These are phyloP conservation scores for Metellina segmentata DNA, from an alignment of 2,888 invertebrate genomes.

Conservation along the genomic window DNA sequence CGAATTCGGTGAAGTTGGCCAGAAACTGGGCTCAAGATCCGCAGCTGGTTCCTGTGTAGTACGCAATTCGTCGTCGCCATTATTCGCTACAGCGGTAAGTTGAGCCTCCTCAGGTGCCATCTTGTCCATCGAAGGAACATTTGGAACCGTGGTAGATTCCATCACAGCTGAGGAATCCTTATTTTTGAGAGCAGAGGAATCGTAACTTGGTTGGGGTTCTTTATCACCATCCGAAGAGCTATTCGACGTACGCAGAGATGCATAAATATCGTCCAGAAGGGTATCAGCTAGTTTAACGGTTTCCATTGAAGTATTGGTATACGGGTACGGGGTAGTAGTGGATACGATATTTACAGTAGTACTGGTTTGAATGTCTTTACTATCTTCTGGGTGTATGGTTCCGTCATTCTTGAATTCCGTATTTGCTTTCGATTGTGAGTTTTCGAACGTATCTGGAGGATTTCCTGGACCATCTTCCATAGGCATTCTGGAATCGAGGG, in stretches of 20 bases:
- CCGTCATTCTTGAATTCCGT: background rate
- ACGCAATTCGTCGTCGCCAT: too few relatives aligned
- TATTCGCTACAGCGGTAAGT: background rate
- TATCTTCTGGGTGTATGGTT: background rate
- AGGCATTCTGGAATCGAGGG: too few relatives aligned
- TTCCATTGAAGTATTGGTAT: background rate
- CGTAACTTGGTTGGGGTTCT: background rate
- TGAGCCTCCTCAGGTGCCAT: background rate
- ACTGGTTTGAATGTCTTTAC: conserved; percentile 1
- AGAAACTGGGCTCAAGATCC: background rate
- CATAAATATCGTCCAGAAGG: background rate
- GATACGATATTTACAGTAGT: background rate
- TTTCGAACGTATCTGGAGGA: background rate
- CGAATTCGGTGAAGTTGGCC: background rate
- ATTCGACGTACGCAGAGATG: conserved; percentile 12
- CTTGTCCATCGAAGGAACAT: background rate
- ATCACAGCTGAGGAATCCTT: too few relatives aligned
- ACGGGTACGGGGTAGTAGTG: background rate
- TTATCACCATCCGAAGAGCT: background rate
- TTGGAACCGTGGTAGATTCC: background rate
- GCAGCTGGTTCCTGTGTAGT: background rate
- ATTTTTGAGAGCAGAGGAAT: background rate
- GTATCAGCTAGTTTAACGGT: background rate
- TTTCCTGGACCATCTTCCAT: background rate
- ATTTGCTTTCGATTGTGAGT: background rate